Conservation (phyloP, 2,113 vertebrate genomes). For the Chiloscyllium plagiosum region DNA sequence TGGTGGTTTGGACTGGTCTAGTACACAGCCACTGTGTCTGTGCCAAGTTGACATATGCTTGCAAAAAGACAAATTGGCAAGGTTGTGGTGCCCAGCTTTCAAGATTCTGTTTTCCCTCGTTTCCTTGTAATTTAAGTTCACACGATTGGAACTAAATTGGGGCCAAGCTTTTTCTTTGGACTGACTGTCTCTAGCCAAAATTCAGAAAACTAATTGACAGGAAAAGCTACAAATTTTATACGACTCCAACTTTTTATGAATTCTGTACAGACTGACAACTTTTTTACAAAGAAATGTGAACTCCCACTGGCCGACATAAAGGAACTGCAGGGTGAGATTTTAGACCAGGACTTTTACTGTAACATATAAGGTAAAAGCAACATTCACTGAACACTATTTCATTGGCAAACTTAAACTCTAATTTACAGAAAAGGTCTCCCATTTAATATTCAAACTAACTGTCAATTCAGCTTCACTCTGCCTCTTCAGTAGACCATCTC, state of each 20-base stretch:
- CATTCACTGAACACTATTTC: background rate
- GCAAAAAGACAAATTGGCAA: background rate
- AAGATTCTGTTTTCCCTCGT: background rate
- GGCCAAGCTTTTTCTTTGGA: background rate
- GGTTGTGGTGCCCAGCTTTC: background rate
- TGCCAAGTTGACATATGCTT: background rate
- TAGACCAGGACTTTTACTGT: background rate
- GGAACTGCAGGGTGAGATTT: background rate
- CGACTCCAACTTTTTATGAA: background rate
- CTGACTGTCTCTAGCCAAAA: background rate
- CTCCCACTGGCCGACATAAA: background rate
- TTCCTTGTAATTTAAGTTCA: background rate
- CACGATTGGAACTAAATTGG: background rate
- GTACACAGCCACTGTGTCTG: background rate
- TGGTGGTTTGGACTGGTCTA: background rate
- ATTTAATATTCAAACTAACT: background rate
- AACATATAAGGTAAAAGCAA: background rate
- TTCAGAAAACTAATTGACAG: too few relatives aligned
- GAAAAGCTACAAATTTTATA: background rate
- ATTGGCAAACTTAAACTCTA: background rate
- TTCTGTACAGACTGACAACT: background rate
- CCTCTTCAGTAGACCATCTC: background rate
- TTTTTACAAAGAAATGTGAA: background rate
- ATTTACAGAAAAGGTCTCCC: background rate
- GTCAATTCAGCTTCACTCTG: background rate